These are phyloP conservation scores for Platalea minor DNA, from an alignment of 2,797 vertebrate genomes.

Conservation along the genomic window DNA sequence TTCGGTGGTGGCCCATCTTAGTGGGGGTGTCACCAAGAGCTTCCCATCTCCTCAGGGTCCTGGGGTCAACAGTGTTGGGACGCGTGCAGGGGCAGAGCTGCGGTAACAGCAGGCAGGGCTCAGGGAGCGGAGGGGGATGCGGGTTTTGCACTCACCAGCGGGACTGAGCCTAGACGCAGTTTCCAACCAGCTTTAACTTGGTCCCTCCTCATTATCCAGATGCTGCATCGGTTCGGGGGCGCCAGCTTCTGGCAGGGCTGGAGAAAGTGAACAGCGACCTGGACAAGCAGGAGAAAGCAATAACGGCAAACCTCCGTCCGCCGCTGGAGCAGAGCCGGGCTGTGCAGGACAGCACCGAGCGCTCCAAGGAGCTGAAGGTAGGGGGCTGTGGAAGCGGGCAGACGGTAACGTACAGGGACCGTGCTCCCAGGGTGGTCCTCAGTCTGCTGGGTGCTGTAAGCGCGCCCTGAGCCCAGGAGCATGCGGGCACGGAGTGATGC, in stretches of 20 bases:
- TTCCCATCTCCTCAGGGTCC: background rate
- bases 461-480: background rate
- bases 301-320: constrained; percentile 84
- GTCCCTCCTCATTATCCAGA: constrained; percentile 64
- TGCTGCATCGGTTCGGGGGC: constrained; percentile 84
- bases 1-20: background rate
- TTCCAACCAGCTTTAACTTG: background rate
- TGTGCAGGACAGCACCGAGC: constrained; percentile 88
- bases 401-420: fast-evolving
- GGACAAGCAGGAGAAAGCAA: constrained; percentile 91
- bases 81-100: background rate
- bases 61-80: background rate
- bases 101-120: background rate
- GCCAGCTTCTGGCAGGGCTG: constrained; percentile 89
- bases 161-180: background rate
- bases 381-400: background rate
- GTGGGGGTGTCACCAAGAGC: background rate
- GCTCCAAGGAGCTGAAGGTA: constrained; percentile 90
- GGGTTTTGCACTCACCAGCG: background rate
- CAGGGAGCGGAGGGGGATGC: fast-evolving
- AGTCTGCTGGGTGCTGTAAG: background rate
- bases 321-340: constrained; percentile 89
- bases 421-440: background rate
- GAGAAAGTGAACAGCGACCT: constrained; percentile 89
- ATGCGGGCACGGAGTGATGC: fast-evolving